phyloP scores from a whole-genome alignment of 2,888 invertebrate species.

The Drosophila borborema region DNA sequence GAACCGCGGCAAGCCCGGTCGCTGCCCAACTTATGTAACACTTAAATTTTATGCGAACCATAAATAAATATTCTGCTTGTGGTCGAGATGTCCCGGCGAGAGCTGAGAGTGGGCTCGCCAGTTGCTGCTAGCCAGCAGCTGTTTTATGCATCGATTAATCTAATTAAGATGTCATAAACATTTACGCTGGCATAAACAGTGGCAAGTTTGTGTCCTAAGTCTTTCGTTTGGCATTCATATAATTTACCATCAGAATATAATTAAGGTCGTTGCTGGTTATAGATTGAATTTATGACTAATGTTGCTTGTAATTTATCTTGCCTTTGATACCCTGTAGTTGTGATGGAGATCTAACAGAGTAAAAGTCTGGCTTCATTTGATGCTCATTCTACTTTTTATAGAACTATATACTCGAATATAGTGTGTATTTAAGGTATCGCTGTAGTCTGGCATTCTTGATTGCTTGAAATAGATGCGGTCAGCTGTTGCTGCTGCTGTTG shows the following conservation, averaged over 20 bases:
- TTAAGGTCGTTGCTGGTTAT: slow-evolving; percentile 30
- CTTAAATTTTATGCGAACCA: slow-evolving; percentile 75
- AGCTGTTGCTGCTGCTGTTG: slow-evolving; percentile 13
- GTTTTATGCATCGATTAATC: slow-evolving; percentile 72
- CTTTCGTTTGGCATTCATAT: slow-evolving; percentile 29
- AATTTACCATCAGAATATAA: slow-evolving; percentile 6
- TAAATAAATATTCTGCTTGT: slow-evolving; percentile 68
- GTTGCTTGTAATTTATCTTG: slow-evolving; percentile 2
- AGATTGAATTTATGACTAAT: slow-evolving; percentile 15
- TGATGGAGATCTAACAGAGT: too few relatives aligned
- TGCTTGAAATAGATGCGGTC: slow-evolving; percentile 6
- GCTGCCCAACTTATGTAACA: slow-evolving; percentile 72
- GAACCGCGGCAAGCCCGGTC: background rate
- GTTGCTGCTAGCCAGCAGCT: slow-evolving; percentile 27
- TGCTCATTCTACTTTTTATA: background rate
- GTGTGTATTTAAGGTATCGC: background rate
- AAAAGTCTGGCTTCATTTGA: background rate
- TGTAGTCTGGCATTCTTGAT: background rate
- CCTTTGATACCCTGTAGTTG: slow-evolving; percentile 4
- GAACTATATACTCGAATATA: background rate
- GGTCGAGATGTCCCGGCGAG: slow-evolving; percentile 7
- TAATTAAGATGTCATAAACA: slow-evolving; percentile 77
- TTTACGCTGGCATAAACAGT: slow-evolving; percentile 32
- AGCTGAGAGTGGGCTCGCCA: background rate
- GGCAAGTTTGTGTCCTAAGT: slow-evolving; percentile 55